Evolutionary conservation across 2,797 vertebrate genomes (phyloP), one percentile per base, ranked within the genome.

Genomic region (Poeciliopsis gracilis): DNA sequence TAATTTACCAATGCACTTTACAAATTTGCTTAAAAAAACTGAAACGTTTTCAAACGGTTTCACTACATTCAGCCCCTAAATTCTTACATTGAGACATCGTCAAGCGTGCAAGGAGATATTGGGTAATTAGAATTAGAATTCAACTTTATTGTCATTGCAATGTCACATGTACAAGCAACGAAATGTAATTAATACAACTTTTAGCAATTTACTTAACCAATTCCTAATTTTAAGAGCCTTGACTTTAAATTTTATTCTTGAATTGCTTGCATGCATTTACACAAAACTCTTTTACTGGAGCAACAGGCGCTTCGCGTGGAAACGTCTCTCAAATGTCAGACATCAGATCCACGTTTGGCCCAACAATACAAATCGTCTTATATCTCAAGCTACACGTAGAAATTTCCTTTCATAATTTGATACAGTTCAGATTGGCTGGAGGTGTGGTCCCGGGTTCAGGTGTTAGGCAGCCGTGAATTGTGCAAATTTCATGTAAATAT

Each of bases 401-500:
- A 13, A 28, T 63, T 53, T 75, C 63, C 49, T n/a, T 80, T 59
- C 46, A 49, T 77, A 36, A 75, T 59, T 51, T 41, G 28, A n/a
- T 76, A 4, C 18, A 57, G 5, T 25, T 73, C 61, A 49, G 71
- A 46, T 57, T 73, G 76, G 41, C 51, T 73, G 36, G 25, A 70
- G 8, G 51, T 69, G 23, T 33, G 51, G 36, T 41, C 51, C 49
- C 41, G 15, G 53, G 55, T 59, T 75, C 73, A 45, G 55, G n/a
- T 41, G 38, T 43, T 75, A 47, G 76, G 28, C 25, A 33, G 0
- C 11, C 11, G 16, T 57, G 53, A 82, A 63, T 78, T 61, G 41
- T 74, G 33, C 63, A 77, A 71, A 77, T 61, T 75, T n/a, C n/a
- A 78, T 77, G 72, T 69, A 77, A 81, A 73, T 77, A 41, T 5